These are phyloP conservation scores for Melanotus villosus DNA, from an alignment of 2,888 invertebrate genomes.

Conservation along the genomic window DNA sequence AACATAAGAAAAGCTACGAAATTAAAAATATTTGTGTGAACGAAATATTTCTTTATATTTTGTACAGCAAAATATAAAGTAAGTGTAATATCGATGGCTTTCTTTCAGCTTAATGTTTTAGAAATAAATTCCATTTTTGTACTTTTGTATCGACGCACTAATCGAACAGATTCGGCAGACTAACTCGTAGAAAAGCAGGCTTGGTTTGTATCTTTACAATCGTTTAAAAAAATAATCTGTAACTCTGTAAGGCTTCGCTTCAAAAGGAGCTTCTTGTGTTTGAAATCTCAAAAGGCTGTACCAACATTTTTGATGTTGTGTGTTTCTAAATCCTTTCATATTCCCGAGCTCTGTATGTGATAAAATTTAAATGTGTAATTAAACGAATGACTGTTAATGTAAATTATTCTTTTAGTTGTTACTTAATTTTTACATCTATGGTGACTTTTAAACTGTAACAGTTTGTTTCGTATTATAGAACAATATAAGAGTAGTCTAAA, in stretches of 20 bases:
- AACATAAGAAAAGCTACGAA: not conserved
- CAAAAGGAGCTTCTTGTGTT: constrained; percentile 28
- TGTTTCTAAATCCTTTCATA: constrained; percentile 17
- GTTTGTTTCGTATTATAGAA: constrained; percentile 1
- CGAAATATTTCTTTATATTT: constrained; percentile 19
- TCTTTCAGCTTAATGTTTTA: not conserved
- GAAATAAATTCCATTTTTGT: no score
- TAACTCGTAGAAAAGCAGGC: no score
- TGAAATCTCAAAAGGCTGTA: constrained; percentile 47
- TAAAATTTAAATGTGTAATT: constrained; percentile 33
- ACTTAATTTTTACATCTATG: constrained; percentile 29
- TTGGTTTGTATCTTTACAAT: no score
- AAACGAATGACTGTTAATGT: constrained; percentile 31
- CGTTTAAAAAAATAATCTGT: no score
- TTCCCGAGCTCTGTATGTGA: constrained; percentile 36
- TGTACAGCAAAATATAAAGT: constrained; percentile 15
- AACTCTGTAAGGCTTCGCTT: not conserved
- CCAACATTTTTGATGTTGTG: constrained; percentile 21
- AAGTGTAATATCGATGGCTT: not conserved
- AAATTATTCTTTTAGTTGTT: constrained; percentile 37
- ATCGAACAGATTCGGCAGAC: no score
- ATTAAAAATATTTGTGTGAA: not conserved
- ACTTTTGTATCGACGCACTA: no score
- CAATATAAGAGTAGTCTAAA: not conserved
- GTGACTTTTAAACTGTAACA: not conserved